Percentiles rank a stretch among this genome's conserved stretches.
phyloP scores from a whole-genome alignment of 2,797 vertebrate species.

The Bradypodion pumilum region DNA sequence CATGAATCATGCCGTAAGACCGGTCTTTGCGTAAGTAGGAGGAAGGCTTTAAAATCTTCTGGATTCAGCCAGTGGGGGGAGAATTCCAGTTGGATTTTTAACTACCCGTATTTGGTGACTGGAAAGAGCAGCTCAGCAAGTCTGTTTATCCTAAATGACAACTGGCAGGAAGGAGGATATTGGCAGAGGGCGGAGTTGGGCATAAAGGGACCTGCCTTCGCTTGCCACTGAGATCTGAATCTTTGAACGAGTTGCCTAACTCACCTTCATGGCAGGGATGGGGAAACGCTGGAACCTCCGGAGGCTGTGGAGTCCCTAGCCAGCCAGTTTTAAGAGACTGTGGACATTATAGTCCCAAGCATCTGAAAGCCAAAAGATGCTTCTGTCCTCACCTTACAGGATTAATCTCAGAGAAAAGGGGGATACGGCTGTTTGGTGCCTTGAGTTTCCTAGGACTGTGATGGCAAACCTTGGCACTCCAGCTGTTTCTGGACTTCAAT shows the following conservation, averaged over 20 bases:
- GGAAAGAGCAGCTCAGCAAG: background rate
- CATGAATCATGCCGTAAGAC: constrained; percentile 95
- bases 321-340: too few relatives aligned
- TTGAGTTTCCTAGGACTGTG: background rate
- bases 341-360: too few relatives aligned
- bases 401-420: background rate
- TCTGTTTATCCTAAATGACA: background rate
- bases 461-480: too few relatives aligned
- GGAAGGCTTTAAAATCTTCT: background rate
- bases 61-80: background rate
- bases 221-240: background rate
- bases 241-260: background rate
- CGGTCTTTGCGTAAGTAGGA: constrained; percentile 90
- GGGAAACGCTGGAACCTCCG: too few relatives aligned
- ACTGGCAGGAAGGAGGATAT: background rate
- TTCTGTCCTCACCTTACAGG: too few relatives aligned
- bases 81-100: too few relatives aligned
- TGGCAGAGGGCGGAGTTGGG: background rate
- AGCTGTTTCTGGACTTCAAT: too few relatives aligned
- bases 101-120: background rate
- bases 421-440: background rate
- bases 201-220: background rate
- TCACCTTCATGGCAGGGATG: background rate
- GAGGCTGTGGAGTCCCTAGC: too few relatives aligned
- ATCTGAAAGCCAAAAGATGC: too few relatives aligned